A percentile compares a stretch with the other conserved stretches of the same genome.
Evolutionary conservation across 2,888 invertebrate species (phyloP).

Genomic region (Dicyrtoma fusca): DNA sequence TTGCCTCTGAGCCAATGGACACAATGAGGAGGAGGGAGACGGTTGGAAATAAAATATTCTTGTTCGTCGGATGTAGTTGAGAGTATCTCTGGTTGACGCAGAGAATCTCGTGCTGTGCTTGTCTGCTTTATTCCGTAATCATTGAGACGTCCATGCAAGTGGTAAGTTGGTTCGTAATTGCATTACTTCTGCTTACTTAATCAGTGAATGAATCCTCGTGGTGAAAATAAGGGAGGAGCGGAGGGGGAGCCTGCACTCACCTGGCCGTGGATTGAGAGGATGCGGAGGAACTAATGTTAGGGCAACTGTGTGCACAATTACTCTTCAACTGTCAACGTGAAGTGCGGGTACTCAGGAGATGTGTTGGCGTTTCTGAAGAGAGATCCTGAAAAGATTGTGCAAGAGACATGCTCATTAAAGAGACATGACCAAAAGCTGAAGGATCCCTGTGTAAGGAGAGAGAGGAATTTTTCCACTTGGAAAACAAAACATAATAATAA

Average conservation of each 20-base stretch:
- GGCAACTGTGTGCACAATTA: neutral
- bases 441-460: neutral
- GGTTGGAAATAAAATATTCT: too few relatives aligned
- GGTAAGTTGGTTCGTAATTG: too few relatives aligned
- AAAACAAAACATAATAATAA: neutral
- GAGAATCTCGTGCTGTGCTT: too few relatives aligned
- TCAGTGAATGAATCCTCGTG: too few relatives aligned
- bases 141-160: too few relatives aligned
- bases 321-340: constrained; percentile 16
- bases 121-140: too few relatives aligned
- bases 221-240: constrained; percentile 7
- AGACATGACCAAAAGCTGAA: neutral
- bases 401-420: constrained; percentile 12
- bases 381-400: constrained; percentile 3
- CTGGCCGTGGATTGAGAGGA: neutral
- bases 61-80: too few relatives aligned
- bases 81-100: too few relatives aligned
- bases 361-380: constrained; percentile 7
- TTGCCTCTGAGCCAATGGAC: too few relatives aligned
- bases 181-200: too few relatives aligned
- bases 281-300: neutral
- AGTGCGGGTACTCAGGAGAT: neutral
- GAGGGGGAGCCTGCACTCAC: neutral
- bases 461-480: neutral
- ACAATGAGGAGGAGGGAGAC: too few relatives aligned